Percentiles rank a stretch among this genome's conserved stretches.
phyloP scores from a whole-genome alignment of 2,113 vertebrate species.

The Accipiter cooperii region DNA sequence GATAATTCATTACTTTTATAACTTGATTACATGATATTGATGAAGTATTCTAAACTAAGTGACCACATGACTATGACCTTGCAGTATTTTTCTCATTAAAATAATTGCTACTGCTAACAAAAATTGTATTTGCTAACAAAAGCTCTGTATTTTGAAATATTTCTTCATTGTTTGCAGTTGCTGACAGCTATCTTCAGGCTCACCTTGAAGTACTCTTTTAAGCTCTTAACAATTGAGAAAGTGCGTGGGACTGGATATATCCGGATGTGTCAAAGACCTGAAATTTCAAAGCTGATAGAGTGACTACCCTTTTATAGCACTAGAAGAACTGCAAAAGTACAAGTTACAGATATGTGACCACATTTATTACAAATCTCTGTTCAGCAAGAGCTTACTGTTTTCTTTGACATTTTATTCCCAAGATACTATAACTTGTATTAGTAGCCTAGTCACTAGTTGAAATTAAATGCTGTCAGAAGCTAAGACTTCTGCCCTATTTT shows the following conservation, averaged over 20 bases:
- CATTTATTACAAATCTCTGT: neutral
- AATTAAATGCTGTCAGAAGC: neutral
- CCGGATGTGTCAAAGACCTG: neutral
- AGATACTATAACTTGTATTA: neutral
- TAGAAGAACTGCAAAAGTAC: neutral
- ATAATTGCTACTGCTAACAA: neutral
- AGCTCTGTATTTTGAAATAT: neutral
- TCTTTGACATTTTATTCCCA: neutral
- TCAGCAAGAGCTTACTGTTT: neutral
- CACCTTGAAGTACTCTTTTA: neutral
- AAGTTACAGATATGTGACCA: accelerated
- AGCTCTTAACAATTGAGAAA: neutral
- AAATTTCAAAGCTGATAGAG: neutral
- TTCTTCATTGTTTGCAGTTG: neutral
- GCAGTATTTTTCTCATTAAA: neutral
- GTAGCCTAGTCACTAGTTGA: neutral
- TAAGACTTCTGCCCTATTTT: neutral
- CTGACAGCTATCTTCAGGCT: neutral
- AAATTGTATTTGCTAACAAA: neutral
- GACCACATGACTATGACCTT: neutral
- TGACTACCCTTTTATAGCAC: neutral
- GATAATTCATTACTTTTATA: neutral
- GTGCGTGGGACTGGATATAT: neutral
- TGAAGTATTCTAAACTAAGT: neutral
- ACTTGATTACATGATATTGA: neutral